These are phyloP conservation scores for Tipula unca DNA, from an alignment of 2,888 invertebrate genomes.

Conservation along the genomic window DNA sequence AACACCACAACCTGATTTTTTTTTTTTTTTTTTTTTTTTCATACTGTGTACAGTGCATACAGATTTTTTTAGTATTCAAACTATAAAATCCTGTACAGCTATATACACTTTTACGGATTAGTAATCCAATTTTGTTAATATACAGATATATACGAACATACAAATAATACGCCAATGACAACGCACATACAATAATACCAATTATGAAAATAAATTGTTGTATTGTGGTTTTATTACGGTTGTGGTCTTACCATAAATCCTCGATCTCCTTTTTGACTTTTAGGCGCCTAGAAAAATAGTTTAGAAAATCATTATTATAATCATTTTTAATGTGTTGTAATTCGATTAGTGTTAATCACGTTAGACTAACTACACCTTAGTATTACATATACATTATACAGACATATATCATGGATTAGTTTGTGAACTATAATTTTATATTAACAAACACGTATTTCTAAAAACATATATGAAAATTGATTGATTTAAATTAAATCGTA, in stretches of 20 bases:
- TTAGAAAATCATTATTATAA: not conserved
- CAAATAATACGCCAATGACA: slow-evolving; percentile 18
- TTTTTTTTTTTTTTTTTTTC: not conserved
- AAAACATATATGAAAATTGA: no score
- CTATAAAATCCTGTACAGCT: not conserved
- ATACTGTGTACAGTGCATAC: not conserved
- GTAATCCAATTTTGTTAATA: slow-evolving; percentile 8
- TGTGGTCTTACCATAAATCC: slow-evolving; percentile 60
- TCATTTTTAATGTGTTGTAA: not conserved
- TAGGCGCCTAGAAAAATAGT: slow-evolving; percentile 53
- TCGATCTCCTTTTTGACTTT: slow-evolving; percentile 65
- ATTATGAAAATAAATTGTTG: not conserved
- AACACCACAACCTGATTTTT: slow-evolving; percentile 3
- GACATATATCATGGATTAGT: not conserved
- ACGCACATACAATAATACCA: not conserved
- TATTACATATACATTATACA: not conserved
- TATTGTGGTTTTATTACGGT: not conserved
- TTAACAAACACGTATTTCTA: no score
- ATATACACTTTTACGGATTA: not conserved
- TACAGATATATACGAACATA: no score
- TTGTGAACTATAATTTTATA: not conserved
- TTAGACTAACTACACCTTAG: not conserved
- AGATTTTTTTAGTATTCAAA: not conserved
- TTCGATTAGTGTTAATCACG: not conserved
- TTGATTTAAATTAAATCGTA: no score